Percentiles rank a stretch among this genome's conserved stretches.
Evolutionary conservation across 2,797 vertebrate species (phyloP).

Genomic region (Erethizon dorsatum): DNA sequence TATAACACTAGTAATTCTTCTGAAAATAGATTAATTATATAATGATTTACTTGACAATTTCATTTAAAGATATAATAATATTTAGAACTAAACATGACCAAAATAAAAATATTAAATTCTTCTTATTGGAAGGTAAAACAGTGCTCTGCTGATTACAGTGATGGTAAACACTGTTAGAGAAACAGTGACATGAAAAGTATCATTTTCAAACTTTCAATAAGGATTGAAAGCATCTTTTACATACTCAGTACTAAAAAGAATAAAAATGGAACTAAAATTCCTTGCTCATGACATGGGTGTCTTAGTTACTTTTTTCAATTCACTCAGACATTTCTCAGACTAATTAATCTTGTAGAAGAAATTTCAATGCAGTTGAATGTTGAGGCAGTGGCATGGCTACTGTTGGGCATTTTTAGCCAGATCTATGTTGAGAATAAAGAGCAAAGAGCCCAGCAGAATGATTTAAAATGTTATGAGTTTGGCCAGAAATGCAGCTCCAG

Average conservation of each 20-base stretch:
- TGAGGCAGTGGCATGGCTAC: too few species aligned
- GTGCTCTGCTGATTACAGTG: neutral
- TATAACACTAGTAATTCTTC: neutral
- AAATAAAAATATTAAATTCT: neutral
- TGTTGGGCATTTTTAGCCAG: too few species aligned
- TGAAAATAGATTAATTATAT: neutral
- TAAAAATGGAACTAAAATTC: neutral
- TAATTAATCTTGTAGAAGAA: too few species aligned
- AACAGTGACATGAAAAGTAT: neutral
- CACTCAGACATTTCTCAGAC: too few species aligned
- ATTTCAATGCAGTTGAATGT: too few species aligned
- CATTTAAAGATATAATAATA: neutral
- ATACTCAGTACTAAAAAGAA: neutral
- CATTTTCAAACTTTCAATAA: neutral
- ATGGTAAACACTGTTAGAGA: too few species aligned
- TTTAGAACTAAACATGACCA: neutral
- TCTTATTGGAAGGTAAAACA: neutral
- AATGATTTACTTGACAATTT: neutral
- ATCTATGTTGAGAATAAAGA: too few species aligned
- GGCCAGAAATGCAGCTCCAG: too few species aligned
- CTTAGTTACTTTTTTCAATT: too few species aligned
- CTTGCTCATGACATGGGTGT: neutral
- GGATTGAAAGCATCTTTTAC: neutral
- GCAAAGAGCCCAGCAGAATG: too few species aligned
- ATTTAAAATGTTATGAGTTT: too few species aligned